Conservation (phyloP, 1,140 invertebrate species). For the Diuraphis noxia region DNA sequence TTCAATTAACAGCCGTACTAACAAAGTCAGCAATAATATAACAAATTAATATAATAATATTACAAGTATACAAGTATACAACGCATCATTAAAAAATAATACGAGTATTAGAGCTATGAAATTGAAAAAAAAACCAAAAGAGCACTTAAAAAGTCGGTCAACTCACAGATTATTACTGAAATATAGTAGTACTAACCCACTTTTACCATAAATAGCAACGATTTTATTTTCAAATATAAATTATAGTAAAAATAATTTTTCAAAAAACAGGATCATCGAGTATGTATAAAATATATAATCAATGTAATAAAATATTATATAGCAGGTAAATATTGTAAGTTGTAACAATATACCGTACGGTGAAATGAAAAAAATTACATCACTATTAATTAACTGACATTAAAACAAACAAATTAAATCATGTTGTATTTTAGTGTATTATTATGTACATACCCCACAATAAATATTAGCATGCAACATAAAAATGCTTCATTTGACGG, state of each 20-base stretch:
- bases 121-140: not conserved
- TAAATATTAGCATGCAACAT: slow-evolving; percentile 6
- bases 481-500: not conserved
- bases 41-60: not conserved
- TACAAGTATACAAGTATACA: not conserved
- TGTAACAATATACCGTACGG: not conserved
- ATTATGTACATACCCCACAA: not conserved
- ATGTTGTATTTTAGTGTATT: not conserved
- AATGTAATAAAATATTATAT: not conserved
- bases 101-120: not conserved
- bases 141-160: not conserved
- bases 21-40: not conserved
- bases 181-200: not conserved
- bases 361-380: not conserved
- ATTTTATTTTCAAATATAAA: not conserved
- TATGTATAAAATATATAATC: not conserved
- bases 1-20: not conserved
- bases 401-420: not conserved
- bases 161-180: not conserved
- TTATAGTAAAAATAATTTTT: not conserved
- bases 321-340: too few species aligned
- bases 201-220: not conserved
- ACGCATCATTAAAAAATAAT: not conserved
- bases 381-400: not conserved
- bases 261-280: not conserved